A percentile compares a stretch with the other conserved stretches of the same genome.
Evolutionary conservation across 2,797 vertebrate species (phyloP).

Genomic region (Chelon labrosus): DNA sequence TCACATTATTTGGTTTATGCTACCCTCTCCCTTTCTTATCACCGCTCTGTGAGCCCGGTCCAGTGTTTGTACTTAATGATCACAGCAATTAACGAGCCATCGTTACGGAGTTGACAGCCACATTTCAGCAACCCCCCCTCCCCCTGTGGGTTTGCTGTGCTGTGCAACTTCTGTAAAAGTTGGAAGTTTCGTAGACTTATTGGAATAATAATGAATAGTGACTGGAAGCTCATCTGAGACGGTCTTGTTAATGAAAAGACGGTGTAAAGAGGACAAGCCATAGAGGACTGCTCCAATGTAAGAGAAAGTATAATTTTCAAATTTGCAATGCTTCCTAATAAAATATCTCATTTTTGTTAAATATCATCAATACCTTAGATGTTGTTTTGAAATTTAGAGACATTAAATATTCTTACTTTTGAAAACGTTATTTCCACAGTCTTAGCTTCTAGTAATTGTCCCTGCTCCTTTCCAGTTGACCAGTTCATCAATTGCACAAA

Average conservation of each 20-base stretch:
- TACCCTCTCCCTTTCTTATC: slow-evolving; percentile 21
- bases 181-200: slow-evolving; percentile 36
- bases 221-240: slow-evolving; percentile 37
- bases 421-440: neutral
- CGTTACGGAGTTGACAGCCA: slow-evolving; percentile 32
- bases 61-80: slow-evolving; percentile 51
- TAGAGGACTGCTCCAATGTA: slow-evolving; percentile 24
- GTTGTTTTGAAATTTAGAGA: slow-evolving; percentile 10
- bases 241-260: slow-evolving; percentile 34
- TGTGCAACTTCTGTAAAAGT: slow-evolving; percentile 36
- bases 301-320: slow-evolving; percentile 18
- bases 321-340: slow-evolving; percentile 11
- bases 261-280: slow-evolving; percentile 16
- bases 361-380: slow-evolving; percentile 8
- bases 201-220: slow-evolving; percentile 40
- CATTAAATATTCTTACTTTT: slow-evolving; percentile 10
- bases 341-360: neutral
- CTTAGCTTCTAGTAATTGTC: neutral
- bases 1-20: slow-evolving; percentile 20
- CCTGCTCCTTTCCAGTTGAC: slow-evolving; percentile 7
- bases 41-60: slow-evolving; percentile 28
- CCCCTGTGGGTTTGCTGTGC: slow-evolving; percentile 26
- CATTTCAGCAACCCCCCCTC: slow-evolving; percentile 15
- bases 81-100: slow-evolving; percentile 46
- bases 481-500: slow-evolving; percentile 19